These are phyloP conservation scores for Torymus tubicola DNA, from an alignment of 2,888 invertebrate genomes.

Conservation along the genomic window DNA sequence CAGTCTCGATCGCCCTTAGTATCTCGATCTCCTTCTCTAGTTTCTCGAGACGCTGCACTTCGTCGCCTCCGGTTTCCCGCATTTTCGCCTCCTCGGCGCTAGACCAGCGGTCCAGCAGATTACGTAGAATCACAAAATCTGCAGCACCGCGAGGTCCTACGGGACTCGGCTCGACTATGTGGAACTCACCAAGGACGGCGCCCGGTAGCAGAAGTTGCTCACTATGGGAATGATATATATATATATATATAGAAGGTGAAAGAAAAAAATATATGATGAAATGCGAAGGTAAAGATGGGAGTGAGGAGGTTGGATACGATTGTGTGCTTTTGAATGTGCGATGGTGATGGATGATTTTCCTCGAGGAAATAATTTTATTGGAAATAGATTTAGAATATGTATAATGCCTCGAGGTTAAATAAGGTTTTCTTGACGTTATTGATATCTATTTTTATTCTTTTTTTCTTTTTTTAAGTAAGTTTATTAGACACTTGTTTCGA, in stretches of 20 bases:
- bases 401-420: no score
- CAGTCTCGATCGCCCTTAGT: conserved; percentile 83
- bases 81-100: conserved; percentile 79
- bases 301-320: no score
- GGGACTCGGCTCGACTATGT: not conserved
- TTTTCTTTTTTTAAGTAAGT: no score
- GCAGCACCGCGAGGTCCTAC: conserved; percentile 60
- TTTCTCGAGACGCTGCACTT: conserved; percentile 2
- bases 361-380: no score
- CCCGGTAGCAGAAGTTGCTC: not conserved
- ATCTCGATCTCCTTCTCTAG: conserved; percentile 82
- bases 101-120: conserved; percentile 82
- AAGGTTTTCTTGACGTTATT: no score
- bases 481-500: no score
- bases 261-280: not conserved
- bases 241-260: not conserved
- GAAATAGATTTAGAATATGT: no score
- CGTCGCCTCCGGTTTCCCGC: not conserved
- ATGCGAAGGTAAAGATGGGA: no score
- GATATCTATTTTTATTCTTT: no score
- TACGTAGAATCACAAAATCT: conserved; percentile 86
- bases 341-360: no score
- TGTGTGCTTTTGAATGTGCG: no score
- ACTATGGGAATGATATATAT: not conserved
- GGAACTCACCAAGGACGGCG: conserved; percentile 3